These are phyloP conservation scores for Leptopilina drosophilae DNA, from an alignment of 2,888 invertebrate genomes.

Conservation along the genomic window DNA sequence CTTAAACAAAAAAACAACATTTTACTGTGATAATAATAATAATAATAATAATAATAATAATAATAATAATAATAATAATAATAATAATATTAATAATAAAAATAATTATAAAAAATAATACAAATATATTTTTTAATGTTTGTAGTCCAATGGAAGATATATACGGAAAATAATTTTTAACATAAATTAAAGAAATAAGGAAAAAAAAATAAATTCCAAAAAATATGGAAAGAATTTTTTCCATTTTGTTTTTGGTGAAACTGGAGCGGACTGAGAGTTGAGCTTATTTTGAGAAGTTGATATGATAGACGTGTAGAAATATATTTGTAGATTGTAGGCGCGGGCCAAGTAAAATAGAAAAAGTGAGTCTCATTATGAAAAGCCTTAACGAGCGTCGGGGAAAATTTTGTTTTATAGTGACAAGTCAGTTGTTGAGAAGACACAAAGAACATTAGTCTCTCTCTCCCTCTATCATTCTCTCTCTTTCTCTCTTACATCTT, in stretches of 20 bases:
- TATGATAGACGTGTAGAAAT: slow-evolving; percentile 13
- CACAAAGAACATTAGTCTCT: neutral
- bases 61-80: too few species aligned
- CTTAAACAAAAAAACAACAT: neutral
- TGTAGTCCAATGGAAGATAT: too few species aligned
- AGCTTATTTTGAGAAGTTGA: slow-evolving; percentile 4
- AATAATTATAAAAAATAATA: too few species aligned
- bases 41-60: too few species aligned
- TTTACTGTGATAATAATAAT: too few species aligned
- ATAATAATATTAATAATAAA: too few species aligned
- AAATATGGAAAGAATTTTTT: neutral
- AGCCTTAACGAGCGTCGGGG: slow-evolving; percentile 16
- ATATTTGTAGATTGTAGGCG: neutral
- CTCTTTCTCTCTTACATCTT: too few species aligned
- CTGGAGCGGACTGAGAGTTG: neutral
- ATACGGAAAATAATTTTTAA: too few species aligned
- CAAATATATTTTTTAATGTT: too few species aligned
- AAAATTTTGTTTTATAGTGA: slow-evolving; percentile 21
- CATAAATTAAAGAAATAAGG: neutral
- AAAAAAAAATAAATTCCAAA: neutral
- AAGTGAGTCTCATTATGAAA: slow-evolving; percentile 26
- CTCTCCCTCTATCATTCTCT: neutral
- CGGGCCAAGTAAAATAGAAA: slow-evolving; percentile 39
- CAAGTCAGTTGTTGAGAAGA: slow-evolving; percentile 10
- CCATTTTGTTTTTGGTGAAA: neutral